A percentile compares a stretch with the other conserved stretches of the same genome.
Conservation (phyloP, 2,113 vertebrate species). For the Cichladusa arquata region DNA sequence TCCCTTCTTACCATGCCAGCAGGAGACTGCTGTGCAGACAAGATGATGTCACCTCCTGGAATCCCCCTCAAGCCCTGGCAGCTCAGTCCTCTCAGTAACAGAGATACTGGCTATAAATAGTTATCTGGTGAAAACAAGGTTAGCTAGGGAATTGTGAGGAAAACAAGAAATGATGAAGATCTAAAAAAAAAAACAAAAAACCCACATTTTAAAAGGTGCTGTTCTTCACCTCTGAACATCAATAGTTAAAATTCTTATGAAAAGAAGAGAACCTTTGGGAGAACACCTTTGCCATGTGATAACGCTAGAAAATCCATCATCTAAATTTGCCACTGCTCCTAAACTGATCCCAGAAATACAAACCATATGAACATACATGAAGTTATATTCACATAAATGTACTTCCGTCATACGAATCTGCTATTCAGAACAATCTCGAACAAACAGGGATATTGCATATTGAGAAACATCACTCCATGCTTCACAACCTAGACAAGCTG, state of each 20-base stretch:
- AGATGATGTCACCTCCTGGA: constrained; percentile 70
- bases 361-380: background rate
- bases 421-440: background rate
- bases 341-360: background rate
- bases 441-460: background rate
- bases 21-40: constrained; percentile 41
- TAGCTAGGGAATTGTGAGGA: background rate
- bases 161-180: background rate
- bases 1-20: constrained; percentile 12
- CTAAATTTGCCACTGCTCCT: background rate
- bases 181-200: accelerated
- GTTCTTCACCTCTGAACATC: background rate
- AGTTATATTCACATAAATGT: background rate
- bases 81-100: constrained; percentile 46
- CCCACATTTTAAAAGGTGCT: background rate
- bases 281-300: background rate
- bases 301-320: background rate
- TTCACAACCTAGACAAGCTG: background rate
- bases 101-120: constrained; percentile 69
- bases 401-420: background rate
- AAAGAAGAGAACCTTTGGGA: background rate
- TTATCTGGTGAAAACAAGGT: constrained; percentile 38
- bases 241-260: background rate
- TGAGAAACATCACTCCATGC: background rate
- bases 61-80: constrained; percentile 68